These are phyloP conservation scores for Caerostris darwini DNA, from an alignment of 1,140 invertebrate genomes.

Conservation along the genomic window DNA sequence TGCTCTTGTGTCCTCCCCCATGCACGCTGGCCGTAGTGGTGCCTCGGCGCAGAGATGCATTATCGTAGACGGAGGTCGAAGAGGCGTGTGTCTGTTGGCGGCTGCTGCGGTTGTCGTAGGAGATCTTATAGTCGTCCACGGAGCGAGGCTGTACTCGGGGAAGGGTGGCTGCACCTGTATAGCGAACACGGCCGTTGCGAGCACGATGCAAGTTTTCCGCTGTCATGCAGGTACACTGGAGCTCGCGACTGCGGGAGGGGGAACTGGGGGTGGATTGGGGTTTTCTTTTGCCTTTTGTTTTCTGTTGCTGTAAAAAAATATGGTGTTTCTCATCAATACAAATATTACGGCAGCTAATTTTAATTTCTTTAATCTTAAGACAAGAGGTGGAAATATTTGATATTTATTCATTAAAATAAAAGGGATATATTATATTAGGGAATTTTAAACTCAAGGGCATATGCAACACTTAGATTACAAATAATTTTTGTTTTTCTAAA, in stretches of 20 bases:
- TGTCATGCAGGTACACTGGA: slow-evolving; percentile 97
- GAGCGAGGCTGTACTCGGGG: slow-evolving; percentile 79
- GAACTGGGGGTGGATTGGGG: slow-evolving; percentile 96
- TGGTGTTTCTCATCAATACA: neutral
- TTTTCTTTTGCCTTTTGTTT: slow-evolving; percentile 87
- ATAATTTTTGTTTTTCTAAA: no score
- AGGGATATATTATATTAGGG: no score
- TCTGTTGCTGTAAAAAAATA: slow-evolving; percentile 76
- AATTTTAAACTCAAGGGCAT: no score
- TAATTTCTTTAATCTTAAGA: neutral
- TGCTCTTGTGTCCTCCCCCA: slow-evolving; percentile 66
- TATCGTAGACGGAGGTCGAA: slow-evolving; percentile 94
- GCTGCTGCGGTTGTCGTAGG: slow-evolving; percentile 59
- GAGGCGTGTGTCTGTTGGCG: slow-evolving; percentile 84
- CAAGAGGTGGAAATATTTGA: neutral
- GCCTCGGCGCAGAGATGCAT: slow-evolving; percentile 82
- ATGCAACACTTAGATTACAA: no score
- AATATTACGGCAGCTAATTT: neutral
- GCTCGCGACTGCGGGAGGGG: slow-evolving; percentile 92
- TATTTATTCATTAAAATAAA: no score
- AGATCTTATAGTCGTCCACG: slow-evolving; percentile 78
- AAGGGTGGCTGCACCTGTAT: slow-evolving; percentile 80
- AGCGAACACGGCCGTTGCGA: slow-evolving; percentile 85
- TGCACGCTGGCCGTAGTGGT: slow-evolving; percentile 79
- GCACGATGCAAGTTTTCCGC: slow-evolving; percentile 91